A percentile compares a stretch with the other conserved stretches of the same genome.
Conservation (phyloP, 2,888 invertebrate genomes). For the Dermolepida albohirtum region DNA sequence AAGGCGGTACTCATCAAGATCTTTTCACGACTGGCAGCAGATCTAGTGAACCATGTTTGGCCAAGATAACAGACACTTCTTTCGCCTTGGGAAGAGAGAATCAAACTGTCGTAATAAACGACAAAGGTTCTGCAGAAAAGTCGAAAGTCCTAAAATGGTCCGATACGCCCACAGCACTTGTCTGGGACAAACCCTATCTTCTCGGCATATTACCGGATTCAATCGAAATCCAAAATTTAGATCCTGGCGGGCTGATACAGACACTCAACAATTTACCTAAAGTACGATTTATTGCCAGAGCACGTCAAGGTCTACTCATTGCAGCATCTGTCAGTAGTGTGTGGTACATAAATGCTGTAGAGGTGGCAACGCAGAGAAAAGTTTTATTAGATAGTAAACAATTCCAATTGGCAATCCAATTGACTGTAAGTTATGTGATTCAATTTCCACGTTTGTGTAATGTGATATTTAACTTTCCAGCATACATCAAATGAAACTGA, state of each 20-base stretch:
- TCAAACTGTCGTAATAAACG: constrained; percentile 87
- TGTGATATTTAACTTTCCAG: constrained; percentile 66
- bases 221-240: constrained; percentile 84
- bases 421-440: constrained; percentile 76
- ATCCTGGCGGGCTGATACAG: constrained; percentile 71
- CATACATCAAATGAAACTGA: constrained; percentile 84
- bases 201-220: constrained; percentile 86
- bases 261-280: constrained; percentile 50
- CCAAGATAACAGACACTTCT: constrained; percentile 78
- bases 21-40: constrained; percentile 86
- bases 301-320: constrained; percentile 84
- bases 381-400: constrained; percentile 89
- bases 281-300: constrained; percentile 79
- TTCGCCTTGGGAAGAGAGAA: constrained; percentile 90
- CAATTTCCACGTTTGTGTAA: neutral
- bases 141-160: constrained; percentile 84
- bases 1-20: constrained; percentile 78
- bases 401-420: constrained; percentile 91
- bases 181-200: constrained; percentile 94
- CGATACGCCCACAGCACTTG: constrained; percentile 79
- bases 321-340: constrained; percentile 89
- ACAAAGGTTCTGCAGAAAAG: constrained; percentile 75
- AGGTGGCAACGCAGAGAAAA: constrained; percentile 85
- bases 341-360: constrained; percentile 87
- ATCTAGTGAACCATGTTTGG: constrained; percentile 85